These are phyloP conservation scores for Epirrhoe alternata DNA, from an alignment of 2,888 invertebrate genomes.

Conservation along the genomic window DNA sequence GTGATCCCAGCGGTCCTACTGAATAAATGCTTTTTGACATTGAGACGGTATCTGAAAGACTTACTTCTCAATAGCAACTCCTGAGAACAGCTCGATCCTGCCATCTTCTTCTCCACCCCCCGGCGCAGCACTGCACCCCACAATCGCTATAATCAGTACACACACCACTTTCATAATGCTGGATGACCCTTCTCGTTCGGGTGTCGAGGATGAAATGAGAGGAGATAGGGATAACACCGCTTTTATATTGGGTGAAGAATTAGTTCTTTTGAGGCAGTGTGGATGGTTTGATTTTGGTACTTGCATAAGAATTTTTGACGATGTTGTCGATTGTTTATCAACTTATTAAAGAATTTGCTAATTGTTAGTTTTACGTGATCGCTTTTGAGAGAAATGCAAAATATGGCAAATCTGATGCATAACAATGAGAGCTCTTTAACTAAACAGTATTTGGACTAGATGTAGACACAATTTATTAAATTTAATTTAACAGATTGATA, in stretches of 20 bases:
- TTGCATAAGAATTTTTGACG: conserved; percentile 34
- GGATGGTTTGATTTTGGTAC: conserved; percentile 56
- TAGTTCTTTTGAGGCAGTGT: conserved; percentile 37
- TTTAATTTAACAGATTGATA: no score
- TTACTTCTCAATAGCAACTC: conserved; percentile 78
- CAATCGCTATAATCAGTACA: conserved; percentile 63
- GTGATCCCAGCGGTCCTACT: no score
- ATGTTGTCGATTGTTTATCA: background rate
- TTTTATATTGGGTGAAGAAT: conserved; percentile 62
- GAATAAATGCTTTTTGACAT: no score
- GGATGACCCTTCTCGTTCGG: conserved; percentile 55
- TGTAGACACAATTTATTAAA: no score
- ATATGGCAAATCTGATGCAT: no score
- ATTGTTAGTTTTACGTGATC: no score
- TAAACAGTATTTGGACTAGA: no score
- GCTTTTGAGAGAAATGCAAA: no score
- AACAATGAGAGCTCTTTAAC: no score
- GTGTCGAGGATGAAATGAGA: conserved; percentile 70
- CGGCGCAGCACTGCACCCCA: conserved; percentile 71
- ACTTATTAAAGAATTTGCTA: no score
- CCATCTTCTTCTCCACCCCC: conserved; percentile 65
- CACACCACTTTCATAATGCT: conserved; percentile 69
- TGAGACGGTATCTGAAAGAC: conserved; percentile 41
- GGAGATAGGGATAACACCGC: conserved; percentile 54
- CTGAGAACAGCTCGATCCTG: conserved; percentile 72